Base-by-base conservation (phyloP, 2,113 vertebrate species). In the Rhagologus leucostigma region DNA sequence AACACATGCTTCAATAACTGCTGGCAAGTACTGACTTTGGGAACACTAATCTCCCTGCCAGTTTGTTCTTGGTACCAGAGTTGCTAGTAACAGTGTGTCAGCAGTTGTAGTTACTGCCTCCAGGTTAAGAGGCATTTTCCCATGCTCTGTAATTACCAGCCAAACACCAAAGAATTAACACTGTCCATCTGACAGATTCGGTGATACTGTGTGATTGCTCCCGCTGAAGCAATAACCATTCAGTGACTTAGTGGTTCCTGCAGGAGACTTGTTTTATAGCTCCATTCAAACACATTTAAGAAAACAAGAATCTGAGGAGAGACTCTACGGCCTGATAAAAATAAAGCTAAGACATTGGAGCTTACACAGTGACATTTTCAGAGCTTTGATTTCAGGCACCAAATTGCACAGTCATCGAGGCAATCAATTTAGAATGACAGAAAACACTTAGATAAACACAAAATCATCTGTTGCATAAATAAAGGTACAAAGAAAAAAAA, bases 91-190 rank as follows among this genome's bases (percentile, higher is more conserved):
- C 7, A 42, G 52, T 64, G 39, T 86, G 59, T 92, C 90, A 89
- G 46, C 1, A 10, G 32, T 41, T 95, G 79, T 74, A 81, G 77
- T 83, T 89, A 64, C 53, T 91, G 81, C 90, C 86, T 92, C 47
- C 79, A 60, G 73, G 76, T 95, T 89, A 71, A 92, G 68, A 92
- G 60, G 30, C 56, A 37, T 83, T 88, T 93, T 83, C 63, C 76
- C 6, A 1, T 87, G 63, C 81, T 93, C 80, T 96, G 89, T 97
- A 94, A 96, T 96, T 93, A 94, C 70, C n/a, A 94, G 52, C 35
- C 75, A 91, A 93, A 80, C 60, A 93, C 80, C 78, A 57, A 81
- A 87, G 87, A 95, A 95, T 96, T 96, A 90, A 53, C 69, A 76
- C 12, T 90, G 75, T 50, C 91, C 68, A 37, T 87, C 85, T 93